phyloP scores from a whole-genome alignment of 2,113 vertebrate genomes.

The Serilophus lunatus region DNA sequence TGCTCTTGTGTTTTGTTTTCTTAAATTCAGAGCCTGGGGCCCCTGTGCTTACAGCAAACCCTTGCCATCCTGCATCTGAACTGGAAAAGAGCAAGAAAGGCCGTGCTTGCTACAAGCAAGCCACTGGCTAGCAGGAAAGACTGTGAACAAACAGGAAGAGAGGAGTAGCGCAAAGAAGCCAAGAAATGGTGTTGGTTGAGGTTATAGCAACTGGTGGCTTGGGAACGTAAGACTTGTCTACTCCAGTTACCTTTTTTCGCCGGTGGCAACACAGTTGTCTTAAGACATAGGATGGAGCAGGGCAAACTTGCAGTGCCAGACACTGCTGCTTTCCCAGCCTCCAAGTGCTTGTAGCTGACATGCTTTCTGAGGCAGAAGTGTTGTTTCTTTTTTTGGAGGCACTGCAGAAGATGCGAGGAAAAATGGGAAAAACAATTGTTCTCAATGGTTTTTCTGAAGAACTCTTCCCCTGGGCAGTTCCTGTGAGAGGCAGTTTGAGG shows the following conservation, averaged over 20 bases:
- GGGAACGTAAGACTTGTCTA: background rate
- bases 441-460: background rate
- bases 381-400: background rate
- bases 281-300: background rate
- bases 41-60: background rate
- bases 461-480: background rate
- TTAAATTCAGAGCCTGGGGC: background rate
- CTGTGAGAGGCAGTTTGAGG: background rate
- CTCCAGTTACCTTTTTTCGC: background rate
- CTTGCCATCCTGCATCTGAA: background rate
- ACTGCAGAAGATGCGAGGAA: background rate
- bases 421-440: background rate
- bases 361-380: background rate
- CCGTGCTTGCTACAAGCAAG: background rate
- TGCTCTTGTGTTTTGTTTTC: background rate
- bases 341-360: fast-evolving
- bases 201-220: background rate
- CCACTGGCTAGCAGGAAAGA: background rate
- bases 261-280: background rate
- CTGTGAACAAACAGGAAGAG: background rate
- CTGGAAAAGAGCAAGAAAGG: background rate
- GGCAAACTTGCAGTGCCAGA: fast-evolving
- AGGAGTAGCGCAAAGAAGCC: background rate
- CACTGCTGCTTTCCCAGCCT: background rate
- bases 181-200: fast-evolving